Percentiles rank a stretch among this genome's conserved stretches.
Conservation (phyloP, 2,888 invertebrate species). For the Drosophila glabriapex region DNA sequence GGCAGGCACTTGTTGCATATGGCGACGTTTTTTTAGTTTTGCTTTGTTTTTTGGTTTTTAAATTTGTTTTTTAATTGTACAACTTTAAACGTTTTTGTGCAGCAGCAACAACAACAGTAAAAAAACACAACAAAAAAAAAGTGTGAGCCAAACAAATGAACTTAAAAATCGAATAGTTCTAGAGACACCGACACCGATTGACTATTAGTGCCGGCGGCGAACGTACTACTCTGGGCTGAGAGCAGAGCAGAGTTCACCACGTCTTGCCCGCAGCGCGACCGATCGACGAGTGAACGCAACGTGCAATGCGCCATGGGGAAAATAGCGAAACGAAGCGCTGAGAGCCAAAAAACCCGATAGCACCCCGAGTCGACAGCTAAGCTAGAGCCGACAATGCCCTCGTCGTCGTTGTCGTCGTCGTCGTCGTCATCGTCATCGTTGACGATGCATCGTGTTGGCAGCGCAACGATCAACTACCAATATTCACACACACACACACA, state of each 20-base stretch:
- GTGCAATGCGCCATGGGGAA: slow-evolving; percentile 66
- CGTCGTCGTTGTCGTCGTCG: not conserved
- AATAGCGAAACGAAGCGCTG: slow-evolving; percentile 60
- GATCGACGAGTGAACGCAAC: slow-evolving; percentile 80
- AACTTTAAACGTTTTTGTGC: slow-evolving; percentile 13
- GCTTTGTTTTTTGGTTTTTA: not conserved
- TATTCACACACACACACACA: slow-evolving; percentile 13
- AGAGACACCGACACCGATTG: slow-evolving; percentile 4
- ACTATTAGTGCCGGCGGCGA: slow-evolving; percentile 7
- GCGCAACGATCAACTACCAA: slow-evolving; percentile 33
- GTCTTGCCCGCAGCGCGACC: slow-evolving; percentile 73
- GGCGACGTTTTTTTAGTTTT: slow-evolving; percentile 16
- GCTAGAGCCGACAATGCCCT: not conserved
- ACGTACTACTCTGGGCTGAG: slow-evolving; percentile 8
- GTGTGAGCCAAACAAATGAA: slow-evolving; percentile 8
- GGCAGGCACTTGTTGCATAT: slow-evolving; percentile 37
- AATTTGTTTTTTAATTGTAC: not conserved
- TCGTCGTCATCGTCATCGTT: not conserved
- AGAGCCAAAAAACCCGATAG: slow-evolving; percentile 46
- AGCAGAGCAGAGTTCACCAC: slow-evolving; percentile 35
- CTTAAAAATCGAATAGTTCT: slow-evolving; percentile 17
- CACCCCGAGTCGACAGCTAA: slow-evolving; percentile 1
- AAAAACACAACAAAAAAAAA: slow-evolving; percentile 12
- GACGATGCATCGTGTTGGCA: slow-evolving; percentile 28
- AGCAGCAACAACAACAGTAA: not conserved